Percentiles rank a stretch among this genome's conserved stretches.
Evolutionary conservation across 2,888 invertebrate genomes (phyloP).

Genomic region (Teleogryllus oceanicus): DNA sequence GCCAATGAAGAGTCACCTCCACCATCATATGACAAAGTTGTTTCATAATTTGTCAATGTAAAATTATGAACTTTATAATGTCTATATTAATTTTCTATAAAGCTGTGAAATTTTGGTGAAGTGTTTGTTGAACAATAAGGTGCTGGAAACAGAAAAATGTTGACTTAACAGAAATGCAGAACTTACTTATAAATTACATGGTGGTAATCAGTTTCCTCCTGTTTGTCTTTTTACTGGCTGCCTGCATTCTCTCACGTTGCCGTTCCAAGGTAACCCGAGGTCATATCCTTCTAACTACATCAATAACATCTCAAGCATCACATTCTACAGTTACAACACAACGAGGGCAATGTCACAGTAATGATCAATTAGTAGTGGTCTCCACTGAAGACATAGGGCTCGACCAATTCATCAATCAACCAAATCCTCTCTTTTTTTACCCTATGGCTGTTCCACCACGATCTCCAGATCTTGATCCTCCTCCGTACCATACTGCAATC

Average conservation of each 20-base stretch:
- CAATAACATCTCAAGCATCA: constrained; percentile 27
- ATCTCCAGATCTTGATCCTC: constrained; percentile 52
- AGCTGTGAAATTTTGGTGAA: too few relatives aligned
- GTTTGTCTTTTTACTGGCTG: constrained; percentile 60
- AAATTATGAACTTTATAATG: not conserved
- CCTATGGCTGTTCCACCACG: constrained; percentile 34
- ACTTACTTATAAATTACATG: constrained; percentile 39
- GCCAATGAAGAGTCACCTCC: constrained; percentile 59
- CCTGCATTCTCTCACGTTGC: constrained; percentile 62
- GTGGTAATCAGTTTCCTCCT: constrained; percentile 57
- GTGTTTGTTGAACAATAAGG: too few relatives aligned
- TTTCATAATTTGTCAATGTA: constrained; percentile 51
- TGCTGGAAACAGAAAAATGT: too few relatives aligned
- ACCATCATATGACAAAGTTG: constrained; percentile 71
- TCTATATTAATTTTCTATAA: too few relatives aligned
- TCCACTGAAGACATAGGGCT: constrained; percentile 27
- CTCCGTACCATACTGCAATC: constrained; percentile 82
- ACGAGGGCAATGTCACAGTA: constrained; percentile 12
- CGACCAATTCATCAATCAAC: constrained; percentile 22
- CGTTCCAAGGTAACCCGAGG: constrained; percentile 40
- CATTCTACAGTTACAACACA: constrained; percentile 23
- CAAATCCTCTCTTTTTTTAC: not conserved
- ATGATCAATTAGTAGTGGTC: constrained; percentile 24
- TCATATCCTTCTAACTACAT: constrained; percentile 45
- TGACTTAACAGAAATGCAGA: too few relatives aligned